Conservation (phyloP, 2,888 invertebrate species). For the Latrodectus elegans region DNA sequence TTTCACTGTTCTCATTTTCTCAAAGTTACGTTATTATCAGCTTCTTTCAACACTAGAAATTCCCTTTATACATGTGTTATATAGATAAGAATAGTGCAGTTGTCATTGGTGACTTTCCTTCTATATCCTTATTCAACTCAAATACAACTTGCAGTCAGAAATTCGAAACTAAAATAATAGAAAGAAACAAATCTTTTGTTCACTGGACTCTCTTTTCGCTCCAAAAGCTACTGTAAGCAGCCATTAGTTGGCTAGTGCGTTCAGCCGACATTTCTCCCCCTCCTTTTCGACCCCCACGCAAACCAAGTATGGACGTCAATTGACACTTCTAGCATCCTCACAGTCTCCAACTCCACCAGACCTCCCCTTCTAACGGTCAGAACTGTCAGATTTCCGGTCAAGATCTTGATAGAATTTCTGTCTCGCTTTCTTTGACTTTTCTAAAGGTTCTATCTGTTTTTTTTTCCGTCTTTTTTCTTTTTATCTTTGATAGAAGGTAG, state of each 20-base stretch:
- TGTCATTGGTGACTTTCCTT: conserved; percentile 6
- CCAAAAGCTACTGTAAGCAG: conserved; percentile 28
- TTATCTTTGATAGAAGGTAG: conserved; percentile 9
- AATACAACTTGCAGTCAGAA: neutral
- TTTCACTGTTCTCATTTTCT: too few relatives aligned
- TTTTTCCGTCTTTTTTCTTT: neutral
- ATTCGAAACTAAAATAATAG: conserved; percentile 8
- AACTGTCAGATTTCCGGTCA: conserved; percentile 62
- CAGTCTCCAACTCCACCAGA: conserved; percentile 1
- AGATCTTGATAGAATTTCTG: conserved; percentile 57
- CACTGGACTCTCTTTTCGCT: conserved; percentile 19
- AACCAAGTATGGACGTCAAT: conserved; percentile 12
- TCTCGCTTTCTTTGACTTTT: conserved; percentile 25
- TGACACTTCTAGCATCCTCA: conserved; percentile 34
- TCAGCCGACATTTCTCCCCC: conserved; percentile 15
- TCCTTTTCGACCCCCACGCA: neutral
- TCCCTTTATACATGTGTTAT: too few relatives aligned
- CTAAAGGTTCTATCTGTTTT: neutral
- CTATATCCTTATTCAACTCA: conserved; percentile 13
- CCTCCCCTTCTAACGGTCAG: conserved; percentile 42
- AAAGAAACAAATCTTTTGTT: conserved; percentile 33
- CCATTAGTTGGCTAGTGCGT: conserved; percentile 41
- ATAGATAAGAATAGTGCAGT: neutral
- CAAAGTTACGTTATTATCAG: too few relatives aligned
- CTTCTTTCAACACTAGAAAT: too few relatives aligned